phyloP scores from a whole-genome alignment of 37 sponge, comb jelly and placozoan genomes.

The Geodia barretti region DNA sequence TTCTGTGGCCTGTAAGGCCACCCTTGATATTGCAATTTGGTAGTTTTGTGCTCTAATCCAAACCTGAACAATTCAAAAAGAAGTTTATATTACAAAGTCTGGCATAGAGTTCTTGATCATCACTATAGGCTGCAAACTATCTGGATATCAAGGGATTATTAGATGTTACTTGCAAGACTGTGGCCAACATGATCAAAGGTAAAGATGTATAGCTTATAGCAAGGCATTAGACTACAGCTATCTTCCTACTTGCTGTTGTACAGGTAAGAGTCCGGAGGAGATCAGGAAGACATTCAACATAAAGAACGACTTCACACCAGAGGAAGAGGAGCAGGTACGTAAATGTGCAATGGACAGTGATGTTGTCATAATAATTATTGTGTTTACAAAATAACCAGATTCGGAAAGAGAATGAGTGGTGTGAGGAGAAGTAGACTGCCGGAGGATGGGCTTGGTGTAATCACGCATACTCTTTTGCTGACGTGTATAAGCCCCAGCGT shows the following conservation, averaged over 20 bases:
- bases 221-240: too few species aligned
- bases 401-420: conserved; percentile 98
- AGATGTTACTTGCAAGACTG: conserved; percentile 98
- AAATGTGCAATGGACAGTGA: too few species aligned
- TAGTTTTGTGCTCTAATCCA: not conserved
- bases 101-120: not conserved
- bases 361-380: too few species aligned
- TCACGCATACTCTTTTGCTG: too few species aligned
- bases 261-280: conserved; percentile 95
- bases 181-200: conserved; percentile 99
- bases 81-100: not conserved
- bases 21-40: not conserved
- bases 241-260: not conserved
- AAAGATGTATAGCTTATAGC: not conserved
- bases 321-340: conserved; percentile 98
- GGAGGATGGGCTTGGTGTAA: too few species aligned
- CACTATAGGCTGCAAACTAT: conserved; percentile 91
- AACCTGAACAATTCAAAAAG: not conserved
- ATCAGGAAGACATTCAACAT: conserved; percentile 99
- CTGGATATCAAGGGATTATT: conserved; percentile 98
- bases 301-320: conserved; percentile 99
- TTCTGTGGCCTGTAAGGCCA: too few species aligned
- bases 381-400: too few species aligned
- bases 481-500: not conserved
- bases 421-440: conserved; percentile 90